A percentile compares a stretch with the other conserved stretches of the same genome.
Evolutionary conservation across 2,888 invertebrate genomes (phyloP).

Genomic region (Agrochola litura): DNA sequence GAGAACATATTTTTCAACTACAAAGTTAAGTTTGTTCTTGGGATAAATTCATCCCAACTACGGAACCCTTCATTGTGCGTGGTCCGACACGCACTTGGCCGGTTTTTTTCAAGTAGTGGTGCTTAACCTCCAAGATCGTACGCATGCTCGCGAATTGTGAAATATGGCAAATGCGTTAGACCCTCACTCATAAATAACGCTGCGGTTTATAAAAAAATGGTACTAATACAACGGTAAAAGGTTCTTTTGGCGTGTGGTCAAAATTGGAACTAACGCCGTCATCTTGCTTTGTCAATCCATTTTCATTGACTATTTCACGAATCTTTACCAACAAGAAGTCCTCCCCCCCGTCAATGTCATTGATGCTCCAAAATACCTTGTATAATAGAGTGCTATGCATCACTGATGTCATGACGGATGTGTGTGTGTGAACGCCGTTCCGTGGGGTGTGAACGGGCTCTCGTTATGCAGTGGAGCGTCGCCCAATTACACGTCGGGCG

Average conservation of each 20-base stretch:
- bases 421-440: not conserved
- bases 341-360: not conserved
- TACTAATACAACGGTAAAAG: not conserved
- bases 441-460: constrained; percentile 28
- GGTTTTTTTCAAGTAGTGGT: no score
- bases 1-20: no score
- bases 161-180: not conserved
- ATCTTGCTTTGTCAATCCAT: not conserved
- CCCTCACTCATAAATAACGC: not conserved
- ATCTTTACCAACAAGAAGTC: not conserved
- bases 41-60: no score
- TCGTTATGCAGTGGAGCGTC: constrained; percentile 17
- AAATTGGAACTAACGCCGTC: no score
- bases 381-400: not conserved
- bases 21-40: no score
- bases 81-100: no score
- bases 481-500: constrained; percentile 45
- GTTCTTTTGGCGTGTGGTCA: not conserved
- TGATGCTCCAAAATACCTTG: no score
- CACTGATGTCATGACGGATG: no score
- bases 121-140: not conserved
- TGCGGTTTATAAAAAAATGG: not conserved
- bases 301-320: not conserved
- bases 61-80: no score
- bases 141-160: not conserved